Conservation (phyloP, 2,888 invertebrate genomes). For the Eupeodes latifasciatus region DNA sequence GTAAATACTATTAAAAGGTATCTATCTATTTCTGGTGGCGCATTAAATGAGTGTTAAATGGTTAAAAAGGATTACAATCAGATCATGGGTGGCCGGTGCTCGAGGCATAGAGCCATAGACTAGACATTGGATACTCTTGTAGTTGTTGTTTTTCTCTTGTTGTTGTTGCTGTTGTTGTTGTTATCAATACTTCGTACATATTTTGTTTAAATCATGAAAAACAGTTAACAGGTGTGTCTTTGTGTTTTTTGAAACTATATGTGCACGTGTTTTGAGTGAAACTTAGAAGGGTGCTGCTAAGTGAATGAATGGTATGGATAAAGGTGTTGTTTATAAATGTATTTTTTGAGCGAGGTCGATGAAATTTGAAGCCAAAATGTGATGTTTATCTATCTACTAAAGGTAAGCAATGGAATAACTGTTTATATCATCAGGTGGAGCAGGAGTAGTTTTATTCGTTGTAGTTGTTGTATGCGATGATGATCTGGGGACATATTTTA, state of each 20-base stretch:
- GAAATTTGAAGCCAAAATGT: constrained; percentile 49
- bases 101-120: neutral
- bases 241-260: neutral
- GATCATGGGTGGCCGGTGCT: constrained; percentile 62
- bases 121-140: constrained; percentile 62
- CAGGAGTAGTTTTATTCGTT: neutral
- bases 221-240: constrained; percentile 52
- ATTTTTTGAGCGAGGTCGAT: constrained; percentile 26
- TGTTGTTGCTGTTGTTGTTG: neutral
- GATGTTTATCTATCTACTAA: constrained; percentile 4
- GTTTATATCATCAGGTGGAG: neutral
- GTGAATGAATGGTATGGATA: constrained; percentile 23
- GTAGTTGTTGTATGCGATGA: neutral
- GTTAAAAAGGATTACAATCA: constrained; percentile 64
- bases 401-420: neutral
- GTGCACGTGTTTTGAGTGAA: constrained; percentile 61
- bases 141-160: constrained; percentile 16
- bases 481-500: neutral
- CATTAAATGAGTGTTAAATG: constrained; percentile 65
- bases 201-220: neutral
- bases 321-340: constrained; percentile 3
- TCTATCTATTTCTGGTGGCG: constrained; percentile 37
- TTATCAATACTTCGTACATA: neutral
- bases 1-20: neutral
- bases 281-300: constrained; percentile 63